A percentile compares a stretch with the other conserved stretches of the same genome.
Evolutionary conservation across 2,113 vertebrate species (phyloP).

Genomic region (Myotis davidii): DNA sequence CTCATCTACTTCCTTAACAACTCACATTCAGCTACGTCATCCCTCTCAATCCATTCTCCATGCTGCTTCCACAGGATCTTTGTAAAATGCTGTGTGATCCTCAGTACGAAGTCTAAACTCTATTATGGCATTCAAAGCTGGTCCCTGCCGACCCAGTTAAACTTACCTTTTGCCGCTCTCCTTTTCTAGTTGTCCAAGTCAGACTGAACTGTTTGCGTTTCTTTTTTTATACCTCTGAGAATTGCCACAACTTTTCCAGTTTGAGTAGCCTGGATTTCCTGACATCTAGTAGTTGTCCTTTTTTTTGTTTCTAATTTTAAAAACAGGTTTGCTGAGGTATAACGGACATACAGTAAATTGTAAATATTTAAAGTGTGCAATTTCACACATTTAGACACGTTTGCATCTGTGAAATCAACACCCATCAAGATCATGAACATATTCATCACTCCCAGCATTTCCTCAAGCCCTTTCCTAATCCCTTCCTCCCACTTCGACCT

Average conservation of each 20-base stretch:
- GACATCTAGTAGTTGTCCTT: background rate
- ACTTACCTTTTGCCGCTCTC: background rate
- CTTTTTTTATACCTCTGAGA: background rate
- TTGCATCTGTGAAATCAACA: background rate
- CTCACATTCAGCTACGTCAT: background rate
- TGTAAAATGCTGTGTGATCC: background rate
- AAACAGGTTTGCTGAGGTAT: constrained; percentile 1
- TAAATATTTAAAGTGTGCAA: background rate
- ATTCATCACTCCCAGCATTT: background rate
- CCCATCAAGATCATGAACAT: background rate
- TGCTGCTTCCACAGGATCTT: background rate
- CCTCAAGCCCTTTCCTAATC: background rate
- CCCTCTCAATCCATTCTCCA: background rate
- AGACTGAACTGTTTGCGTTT: background rate
- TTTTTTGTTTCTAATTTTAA: constrained; percentile 20
- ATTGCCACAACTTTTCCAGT: background rate
- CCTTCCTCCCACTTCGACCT: background rate
- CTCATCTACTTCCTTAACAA: background rate
- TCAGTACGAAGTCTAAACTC: background rate
- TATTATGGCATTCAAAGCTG: background rate
- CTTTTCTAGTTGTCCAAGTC: background rate
- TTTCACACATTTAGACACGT: background rate
- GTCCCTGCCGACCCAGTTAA: background rate
- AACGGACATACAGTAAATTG: background rate
- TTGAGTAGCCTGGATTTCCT: background rate